Percentiles rank a stretch among this genome's conserved stretches.
phyloP scores from a whole-genome alignment of 2,113 vertebrate genomes.

The Corvus moneduloides region DNA sequence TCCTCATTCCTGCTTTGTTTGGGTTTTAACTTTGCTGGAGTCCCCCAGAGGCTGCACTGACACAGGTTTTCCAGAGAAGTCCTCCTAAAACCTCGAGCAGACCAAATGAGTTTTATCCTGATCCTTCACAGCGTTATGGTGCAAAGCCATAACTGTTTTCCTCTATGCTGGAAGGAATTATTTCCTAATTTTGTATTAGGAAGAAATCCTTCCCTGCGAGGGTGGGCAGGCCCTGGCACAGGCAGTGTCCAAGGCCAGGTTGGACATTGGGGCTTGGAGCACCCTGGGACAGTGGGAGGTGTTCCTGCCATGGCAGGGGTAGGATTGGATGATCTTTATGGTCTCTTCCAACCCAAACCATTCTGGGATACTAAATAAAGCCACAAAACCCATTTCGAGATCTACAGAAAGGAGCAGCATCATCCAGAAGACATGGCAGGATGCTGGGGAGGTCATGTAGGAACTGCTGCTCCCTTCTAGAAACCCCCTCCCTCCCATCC shows the following conservation, averaged over 20 bases:
- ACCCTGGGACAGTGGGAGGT: not conserved
- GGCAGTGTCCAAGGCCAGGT: not conserved
- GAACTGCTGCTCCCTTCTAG: not conserved
- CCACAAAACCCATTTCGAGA: not conserved
- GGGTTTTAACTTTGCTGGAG: not conserved
- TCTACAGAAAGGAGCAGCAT: not conserved
- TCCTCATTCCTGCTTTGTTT: not conserved
- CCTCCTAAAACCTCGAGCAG: not conserved
- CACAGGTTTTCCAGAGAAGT: not conserved
- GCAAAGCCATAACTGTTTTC: not conserved
- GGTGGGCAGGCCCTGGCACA: not conserved
- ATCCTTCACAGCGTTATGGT: not conserved
- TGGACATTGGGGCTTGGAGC: not conserved
- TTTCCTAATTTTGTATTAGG: not conserved
- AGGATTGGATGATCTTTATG: fast-evolving
- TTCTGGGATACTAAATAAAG: not conserved
- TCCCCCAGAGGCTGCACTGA: not conserved
- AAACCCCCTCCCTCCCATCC: not conserved
- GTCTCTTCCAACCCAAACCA: not conserved
- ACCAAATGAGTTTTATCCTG: not conserved
- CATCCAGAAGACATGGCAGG: not conserved
- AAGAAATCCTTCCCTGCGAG: not conserved
- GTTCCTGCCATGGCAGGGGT: not conserved
- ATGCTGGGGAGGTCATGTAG: not conserved
- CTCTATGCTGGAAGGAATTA: not conserved